Percentiles rank a stretch among this genome's conserved stretches.
phyloP scores from a whole-genome alignment of 2,888 invertebrate species.

The Horisme vitalbata region DNA sequence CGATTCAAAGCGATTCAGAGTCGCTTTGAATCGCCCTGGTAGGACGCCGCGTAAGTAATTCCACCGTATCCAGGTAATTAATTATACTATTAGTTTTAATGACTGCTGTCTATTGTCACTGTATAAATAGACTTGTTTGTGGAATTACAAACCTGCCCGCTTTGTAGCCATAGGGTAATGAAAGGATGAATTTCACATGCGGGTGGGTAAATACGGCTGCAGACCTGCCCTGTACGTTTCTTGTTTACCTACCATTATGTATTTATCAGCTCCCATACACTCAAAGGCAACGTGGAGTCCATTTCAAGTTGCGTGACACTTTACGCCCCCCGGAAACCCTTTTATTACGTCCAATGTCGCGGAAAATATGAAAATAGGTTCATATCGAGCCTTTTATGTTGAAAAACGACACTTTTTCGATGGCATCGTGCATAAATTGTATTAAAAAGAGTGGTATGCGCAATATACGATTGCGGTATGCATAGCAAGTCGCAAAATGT shows the following conservation, averaged over 20 bases:
- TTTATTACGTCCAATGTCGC: slow-evolving; percentile 22
- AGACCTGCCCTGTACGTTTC: slow-evolving; percentile 30
- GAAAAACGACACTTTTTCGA: slow-evolving; percentile 21
- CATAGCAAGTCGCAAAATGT: slow-evolving; percentile 15
- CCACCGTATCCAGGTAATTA: too few relatives aligned
- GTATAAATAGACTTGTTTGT: slow-evolving; percentile 16
- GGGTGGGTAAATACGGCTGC: slow-evolving; percentile 40
- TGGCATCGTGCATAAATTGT: slow-evolving; percentile 24
- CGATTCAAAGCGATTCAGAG: too few relatives aligned
- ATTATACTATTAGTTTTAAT: too few relatives aligned
- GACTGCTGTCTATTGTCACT: slow-evolving; percentile 11
- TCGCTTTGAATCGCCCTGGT: too few relatives aligned
- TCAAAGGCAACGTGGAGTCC: slow-evolving; percentile 10
- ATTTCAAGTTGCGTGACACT: slow-evolving; percentile 20
- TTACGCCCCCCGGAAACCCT: slow-evolving; percentile 20
- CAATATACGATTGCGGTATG: slow-evolving; percentile 31
- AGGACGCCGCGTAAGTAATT: too few relatives aligned
- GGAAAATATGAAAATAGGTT: slow-evolving; percentile 25
- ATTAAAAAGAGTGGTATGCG: slow-evolving; percentile 22
- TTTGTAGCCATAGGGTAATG: slow-evolving; percentile 41
- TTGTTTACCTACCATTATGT: slow-evolving; percentile 28
- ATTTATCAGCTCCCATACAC: slow-evolving; percentile 21
- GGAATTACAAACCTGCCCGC: slow-evolving; percentile 13
- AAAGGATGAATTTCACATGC: slow-evolving; percentile 48
- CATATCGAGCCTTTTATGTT: slow-evolving; percentile 16